phyloP scores from a whole-genome alignment of 2,113 vertebrate species.

The Chaetorhynchus papuensis region DNA sequence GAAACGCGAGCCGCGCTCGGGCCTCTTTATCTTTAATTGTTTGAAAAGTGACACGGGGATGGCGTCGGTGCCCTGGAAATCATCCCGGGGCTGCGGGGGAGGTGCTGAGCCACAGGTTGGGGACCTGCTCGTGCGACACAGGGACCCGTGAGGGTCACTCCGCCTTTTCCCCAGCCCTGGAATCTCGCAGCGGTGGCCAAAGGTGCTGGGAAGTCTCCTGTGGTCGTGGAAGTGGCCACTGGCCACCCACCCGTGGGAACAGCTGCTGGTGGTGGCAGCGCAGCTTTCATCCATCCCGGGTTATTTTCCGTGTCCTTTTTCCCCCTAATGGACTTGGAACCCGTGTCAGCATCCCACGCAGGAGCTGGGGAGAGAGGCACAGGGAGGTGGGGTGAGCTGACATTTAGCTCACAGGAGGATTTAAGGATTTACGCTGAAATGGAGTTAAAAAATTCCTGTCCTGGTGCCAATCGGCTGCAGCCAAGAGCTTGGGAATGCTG shows the following conservation, averaged over 20 bases:
- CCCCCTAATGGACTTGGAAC: background rate
- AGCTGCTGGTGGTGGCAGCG: fast-evolving
- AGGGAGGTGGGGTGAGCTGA: background rate
- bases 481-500: background rate
- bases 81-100: background rate
- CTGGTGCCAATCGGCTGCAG: background rate
- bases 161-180: fast-evolving
- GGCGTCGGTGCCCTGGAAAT: background rate
- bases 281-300: fast-evolving
- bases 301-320: background rate
- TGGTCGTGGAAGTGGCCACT: fast-evolving
- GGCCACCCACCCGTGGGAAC: background rate
- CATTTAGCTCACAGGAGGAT: background rate
- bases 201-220: background rate
- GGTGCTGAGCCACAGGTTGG: background rate
- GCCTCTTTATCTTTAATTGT: slow-evolving; percentile 9
- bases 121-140: fast-evolving
- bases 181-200: background rate
- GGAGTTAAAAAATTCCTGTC: background rate
- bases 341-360: background rate
- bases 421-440: background rate
- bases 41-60: background rate
- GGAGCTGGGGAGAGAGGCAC: background rate
- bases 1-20: slow-evolving; percentile 32
- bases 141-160: fast-evolving